Percentiles rank a stretch among this genome's conserved stretches.
phyloP scores from a whole-genome alignment of 2,113 vertebrate species.

The Poicephalus gulielmi region DNA sequence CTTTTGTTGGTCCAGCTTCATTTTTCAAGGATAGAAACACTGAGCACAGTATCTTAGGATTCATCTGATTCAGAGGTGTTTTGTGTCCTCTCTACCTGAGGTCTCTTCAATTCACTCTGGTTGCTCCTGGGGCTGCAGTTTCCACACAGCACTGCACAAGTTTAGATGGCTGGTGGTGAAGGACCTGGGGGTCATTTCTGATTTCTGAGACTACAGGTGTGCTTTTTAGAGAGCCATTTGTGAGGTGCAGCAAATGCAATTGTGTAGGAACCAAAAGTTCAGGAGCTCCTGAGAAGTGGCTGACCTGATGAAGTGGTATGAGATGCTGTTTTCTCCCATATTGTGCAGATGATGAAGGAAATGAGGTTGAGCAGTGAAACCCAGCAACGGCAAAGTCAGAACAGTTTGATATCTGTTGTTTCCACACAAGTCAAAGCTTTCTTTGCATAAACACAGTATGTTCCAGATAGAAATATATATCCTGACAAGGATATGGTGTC shows the following conservation, averaged over 20 bases:
- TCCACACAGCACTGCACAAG: neutral
- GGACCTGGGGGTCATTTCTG: accelerated
- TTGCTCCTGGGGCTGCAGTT: neutral
- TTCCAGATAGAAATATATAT: neutral
- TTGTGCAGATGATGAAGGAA: neutral
- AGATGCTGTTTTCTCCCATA: neutral
- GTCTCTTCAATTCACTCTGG: neutral
- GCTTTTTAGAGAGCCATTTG: neutral
- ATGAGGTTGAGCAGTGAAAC: neutral
- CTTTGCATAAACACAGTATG: neutral
- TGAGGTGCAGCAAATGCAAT: neutral
- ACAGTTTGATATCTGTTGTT: neutral
- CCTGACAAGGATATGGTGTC: neutral
- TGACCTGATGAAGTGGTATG: neutral
- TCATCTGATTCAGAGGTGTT: no score
- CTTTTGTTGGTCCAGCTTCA: neutral
- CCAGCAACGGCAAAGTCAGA: neutral
- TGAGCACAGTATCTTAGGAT: accelerated
- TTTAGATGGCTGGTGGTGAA: neutral
- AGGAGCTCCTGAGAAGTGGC: neutral
- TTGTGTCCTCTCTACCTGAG: neutral
- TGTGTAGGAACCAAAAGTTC: neutral
- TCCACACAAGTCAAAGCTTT: neutral
- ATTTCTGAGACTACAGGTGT: neutral
- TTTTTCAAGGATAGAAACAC: neutral